Evolutionary conservation across 2,113 vertebrate genomes (phyloP).

Genomic region (Vulpes lagopus): DNA sequence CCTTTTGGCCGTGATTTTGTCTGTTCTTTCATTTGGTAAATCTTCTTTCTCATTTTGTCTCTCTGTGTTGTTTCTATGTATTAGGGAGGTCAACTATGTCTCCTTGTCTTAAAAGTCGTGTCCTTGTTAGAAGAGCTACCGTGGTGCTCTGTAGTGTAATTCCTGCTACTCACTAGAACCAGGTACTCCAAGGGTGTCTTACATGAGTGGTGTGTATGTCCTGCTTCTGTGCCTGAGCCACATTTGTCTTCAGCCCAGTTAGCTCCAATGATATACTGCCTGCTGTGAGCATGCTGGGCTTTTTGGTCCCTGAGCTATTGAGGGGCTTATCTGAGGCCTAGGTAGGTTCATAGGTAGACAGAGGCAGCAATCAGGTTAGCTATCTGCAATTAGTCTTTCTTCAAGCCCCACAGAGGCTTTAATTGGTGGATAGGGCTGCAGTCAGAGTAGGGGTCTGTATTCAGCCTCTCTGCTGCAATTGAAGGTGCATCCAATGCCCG

Average conservation of each 20-base stretch:
- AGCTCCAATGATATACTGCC: background rate
- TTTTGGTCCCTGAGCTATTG: background rate
- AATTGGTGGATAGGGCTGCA: background rate
- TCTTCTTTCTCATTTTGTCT: background rate
- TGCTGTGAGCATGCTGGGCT: background rate
- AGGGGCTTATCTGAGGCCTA: background rate
- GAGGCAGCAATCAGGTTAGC: background rate
- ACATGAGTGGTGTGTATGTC: background rate
- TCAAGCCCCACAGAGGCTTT: background rate
- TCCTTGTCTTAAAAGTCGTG: background rate
- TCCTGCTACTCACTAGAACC: background rate
- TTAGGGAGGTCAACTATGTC: background rate
- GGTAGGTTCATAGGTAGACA: background rate
- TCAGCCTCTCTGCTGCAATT: background rate
- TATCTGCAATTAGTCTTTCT: background rate
- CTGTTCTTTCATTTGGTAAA: background rate
- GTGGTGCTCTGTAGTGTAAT: background rate
- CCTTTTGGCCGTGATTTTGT: background rate
- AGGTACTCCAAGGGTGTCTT: background rate
- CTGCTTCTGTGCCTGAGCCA: background rate
- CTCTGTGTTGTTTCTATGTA: background rate
- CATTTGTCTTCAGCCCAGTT: background rate
- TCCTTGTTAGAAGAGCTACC: background rate
- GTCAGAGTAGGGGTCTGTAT: background rate
- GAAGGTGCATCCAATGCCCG: background rate